These are phyloP conservation scores for Prenolepis imparis DNA, from an alignment of 2,888 invertebrate species.

Conservation along the genomic window DNA sequence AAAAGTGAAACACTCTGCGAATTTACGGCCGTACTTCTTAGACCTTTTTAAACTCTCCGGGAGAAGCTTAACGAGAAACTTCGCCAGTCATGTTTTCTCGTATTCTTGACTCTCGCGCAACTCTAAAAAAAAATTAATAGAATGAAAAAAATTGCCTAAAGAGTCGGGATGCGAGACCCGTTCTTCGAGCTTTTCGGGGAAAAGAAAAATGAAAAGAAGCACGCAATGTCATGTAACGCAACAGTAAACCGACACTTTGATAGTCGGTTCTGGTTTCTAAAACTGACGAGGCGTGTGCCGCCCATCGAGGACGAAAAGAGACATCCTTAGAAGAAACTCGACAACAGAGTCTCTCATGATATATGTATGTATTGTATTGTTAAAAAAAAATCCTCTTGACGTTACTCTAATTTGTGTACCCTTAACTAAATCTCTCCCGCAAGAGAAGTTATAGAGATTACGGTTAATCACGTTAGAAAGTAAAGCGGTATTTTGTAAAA, in stretches of 20 bases:
- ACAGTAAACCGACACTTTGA: conserved; percentile 74
- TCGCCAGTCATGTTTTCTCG: conserved; percentile 10
- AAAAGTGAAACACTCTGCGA: conserved; percentile 31
- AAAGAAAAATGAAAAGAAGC: conserved; percentile 62
- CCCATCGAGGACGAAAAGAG: conserved; percentile 77
- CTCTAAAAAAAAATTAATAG: conserved; percentile 6
- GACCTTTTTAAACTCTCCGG: not conserved
- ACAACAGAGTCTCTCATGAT: conserved; percentile 68
- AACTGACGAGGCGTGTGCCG: conserved; percentile 69
- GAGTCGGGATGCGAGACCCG: not conserved
- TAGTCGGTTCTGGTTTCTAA: conserved; percentile 67
- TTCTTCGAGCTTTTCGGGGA: conserved; percentile 36
- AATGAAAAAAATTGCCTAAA: conserved; percentile 25
- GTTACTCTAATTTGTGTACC: conserved; percentile 52
- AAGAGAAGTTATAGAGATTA: not conserved
- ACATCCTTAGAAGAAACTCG: conserved; percentile 68
- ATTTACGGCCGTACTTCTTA: conserved; percentile 35
- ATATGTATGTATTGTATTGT: not conserved
- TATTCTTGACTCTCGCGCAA: not conserved
- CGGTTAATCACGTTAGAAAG: not conserved
- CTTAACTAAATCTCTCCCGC: conserved; percentile 36
- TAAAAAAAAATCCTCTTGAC: not conserved
- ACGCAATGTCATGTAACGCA: conserved; percentile 66
- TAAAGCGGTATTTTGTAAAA: not conserved
- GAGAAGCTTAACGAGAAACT: conserved; percentile 33